phyloP scores from a whole-genome alignment of 2,888 invertebrate species.

The Onchidella celtica region DNA sequence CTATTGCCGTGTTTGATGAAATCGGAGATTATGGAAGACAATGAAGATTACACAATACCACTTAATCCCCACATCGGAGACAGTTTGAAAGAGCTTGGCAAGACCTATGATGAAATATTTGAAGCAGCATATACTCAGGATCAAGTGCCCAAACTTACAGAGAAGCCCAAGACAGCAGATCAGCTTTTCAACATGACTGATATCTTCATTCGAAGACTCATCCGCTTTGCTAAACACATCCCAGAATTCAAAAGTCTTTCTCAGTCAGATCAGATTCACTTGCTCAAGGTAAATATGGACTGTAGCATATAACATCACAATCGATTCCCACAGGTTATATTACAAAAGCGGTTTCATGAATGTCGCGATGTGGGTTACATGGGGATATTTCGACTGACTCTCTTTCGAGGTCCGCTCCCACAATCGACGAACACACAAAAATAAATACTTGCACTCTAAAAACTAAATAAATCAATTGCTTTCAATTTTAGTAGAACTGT shows the following conservation, averaged over 20 bases:
- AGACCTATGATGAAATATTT: slow-evolving; percentile 59
- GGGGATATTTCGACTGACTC: too few species aligned
- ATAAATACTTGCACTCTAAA: too few species aligned
- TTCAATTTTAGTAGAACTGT: too few species aligned
- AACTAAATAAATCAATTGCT: too few species aligned
- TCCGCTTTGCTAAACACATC: slow-evolving; percentile 83
- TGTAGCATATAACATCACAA: background rate
- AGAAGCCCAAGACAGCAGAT: slow-evolving; percentile 66
- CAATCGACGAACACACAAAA: too few species aligned
- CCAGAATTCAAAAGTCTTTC: slow-evolving; percentile 94
- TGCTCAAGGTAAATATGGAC: slow-evolving; percentile 84
- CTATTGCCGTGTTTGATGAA: slow-evolving; percentile 11
- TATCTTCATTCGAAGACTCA: slow-evolving; percentile 86
- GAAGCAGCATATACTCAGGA: slow-evolving; percentile 68
- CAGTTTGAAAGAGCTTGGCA: slow-evolving; percentile 45
- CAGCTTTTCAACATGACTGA: slow-evolving; percentile 76
- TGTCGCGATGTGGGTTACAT: too few species aligned
- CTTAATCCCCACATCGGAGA: slow-evolving; percentile 47
- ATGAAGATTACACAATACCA: slow-evolving; percentile 44
- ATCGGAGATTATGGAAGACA: slow-evolving; percentile 21
- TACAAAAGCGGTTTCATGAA: too few species aligned
- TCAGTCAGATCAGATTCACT: slow-evolving; percentile 93
- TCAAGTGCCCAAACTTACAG: slow-evolving; percentile 62
- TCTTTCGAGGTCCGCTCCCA: too few species aligned
- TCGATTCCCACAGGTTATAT: background rate